phyloP scores from a whole-genome alignment of 2,888 invertebrate genomes.

The Caenorhabditis sulstoni region DNA sequence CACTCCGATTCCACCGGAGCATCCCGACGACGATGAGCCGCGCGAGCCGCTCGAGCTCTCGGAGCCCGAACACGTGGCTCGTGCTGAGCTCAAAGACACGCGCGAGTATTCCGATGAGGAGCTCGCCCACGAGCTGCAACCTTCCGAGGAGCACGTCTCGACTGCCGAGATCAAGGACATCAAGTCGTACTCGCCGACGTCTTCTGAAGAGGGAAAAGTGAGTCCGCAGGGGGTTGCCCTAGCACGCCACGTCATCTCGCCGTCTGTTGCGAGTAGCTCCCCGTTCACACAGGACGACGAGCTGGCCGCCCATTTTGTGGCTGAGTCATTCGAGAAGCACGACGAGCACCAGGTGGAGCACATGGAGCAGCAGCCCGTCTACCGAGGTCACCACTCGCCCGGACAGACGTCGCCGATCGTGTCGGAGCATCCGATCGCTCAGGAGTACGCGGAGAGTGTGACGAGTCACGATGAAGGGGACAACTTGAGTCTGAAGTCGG shows the following conservation, averaged over 20 bases:
- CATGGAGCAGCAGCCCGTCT: slow-evolving; percentile 49
- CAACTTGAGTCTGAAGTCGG: slow-evolving; percentile 48
- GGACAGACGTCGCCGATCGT: slow-evolving; percentile 56
- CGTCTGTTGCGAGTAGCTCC: slow-evolving; percentile 37
- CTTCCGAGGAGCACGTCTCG: slow-evolving; percentile 58
- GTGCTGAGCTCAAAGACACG: slow-evolving; percentile 60
- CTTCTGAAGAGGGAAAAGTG: slow-evolving; percentile 46
- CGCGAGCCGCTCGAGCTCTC: slow-evolving; percentile 61
- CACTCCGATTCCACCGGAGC: slow-evolving; percentile 58
- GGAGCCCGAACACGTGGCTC: slow-evolving; percentile 57
- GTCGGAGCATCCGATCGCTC: slow-evolving; percentile 50
- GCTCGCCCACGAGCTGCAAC: slow-evolving; percentile 40
- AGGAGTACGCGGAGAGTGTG: slow-evolving; percentile 60
- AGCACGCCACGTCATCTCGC: slow-evolving; percentile 34
- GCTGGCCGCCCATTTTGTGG: slow-evolving; percentile 56
- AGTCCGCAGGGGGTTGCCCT: slow-evolving; percentile 34
- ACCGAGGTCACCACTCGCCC: slow-evolving; percentile 44
- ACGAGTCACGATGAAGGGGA: slow-evolving; percentile 50
- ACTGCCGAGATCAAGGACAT: slow-evolving; percentile 54
- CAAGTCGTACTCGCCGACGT: slow-evolving; percentile 49
- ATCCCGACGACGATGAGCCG: slow-evolving; percentile 57
- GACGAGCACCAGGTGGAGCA: slow-evolving; percentile 34
- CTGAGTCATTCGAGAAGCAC: slow-evolving; percentile 52
- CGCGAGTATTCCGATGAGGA: slow-evolving; percentile 54
- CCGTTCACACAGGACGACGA: slow-evolving; percentile 39